These are phyloP conservation scores for Coendou prehensilis DNA, from an alignment of 2,797 vertebrate genomes.

Conservation along the genomic window DNA sequence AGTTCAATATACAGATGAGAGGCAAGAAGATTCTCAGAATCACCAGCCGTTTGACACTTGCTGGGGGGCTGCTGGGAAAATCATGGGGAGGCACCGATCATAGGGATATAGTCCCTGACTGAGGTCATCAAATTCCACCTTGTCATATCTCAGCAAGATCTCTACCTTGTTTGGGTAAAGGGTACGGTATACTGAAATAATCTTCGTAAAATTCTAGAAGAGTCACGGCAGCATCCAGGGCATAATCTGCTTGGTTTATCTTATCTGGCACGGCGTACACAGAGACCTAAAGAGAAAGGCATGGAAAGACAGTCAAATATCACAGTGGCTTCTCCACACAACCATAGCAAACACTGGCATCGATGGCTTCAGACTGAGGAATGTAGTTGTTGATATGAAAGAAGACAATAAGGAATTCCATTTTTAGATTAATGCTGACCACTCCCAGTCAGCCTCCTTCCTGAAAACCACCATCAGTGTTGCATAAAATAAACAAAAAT, in stretches of 20 bases:
- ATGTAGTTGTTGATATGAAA: not conserved
- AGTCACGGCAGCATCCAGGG: conserved; percentile 93
- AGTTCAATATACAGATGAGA: not conserved
- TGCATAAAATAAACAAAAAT: not conserved
- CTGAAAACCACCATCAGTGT: conserved; percentile 14
- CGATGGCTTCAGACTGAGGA: not conserved
- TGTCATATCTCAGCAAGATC: not conserved
- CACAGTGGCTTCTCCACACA: not conserved
- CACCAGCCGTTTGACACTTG: not conserved
- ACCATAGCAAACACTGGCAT: not conserved
- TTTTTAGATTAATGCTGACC: not conserved
- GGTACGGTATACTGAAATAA: conserved; percentile 96
- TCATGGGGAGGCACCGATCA: not conserved
- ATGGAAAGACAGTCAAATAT: not conserved
- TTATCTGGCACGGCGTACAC: conserved; percentile 94
- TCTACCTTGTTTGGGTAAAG: conserved; percentile 95
- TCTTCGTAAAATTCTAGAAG: conserved; percentile 96
- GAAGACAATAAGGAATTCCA: not conserved
- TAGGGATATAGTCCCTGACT: not conserved
- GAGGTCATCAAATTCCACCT: not conserved
- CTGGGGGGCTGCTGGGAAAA: not conserved
- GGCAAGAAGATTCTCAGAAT: not conserved
- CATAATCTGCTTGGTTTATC: conserved; percentile 93
- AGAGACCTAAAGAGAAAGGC: conserved; percentile 90
- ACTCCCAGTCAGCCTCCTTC: not conserved